phyloP scores from a whole-genome alignment of 2,888 invertebrate species.

The Ypsolopha scabrella region DNA sequence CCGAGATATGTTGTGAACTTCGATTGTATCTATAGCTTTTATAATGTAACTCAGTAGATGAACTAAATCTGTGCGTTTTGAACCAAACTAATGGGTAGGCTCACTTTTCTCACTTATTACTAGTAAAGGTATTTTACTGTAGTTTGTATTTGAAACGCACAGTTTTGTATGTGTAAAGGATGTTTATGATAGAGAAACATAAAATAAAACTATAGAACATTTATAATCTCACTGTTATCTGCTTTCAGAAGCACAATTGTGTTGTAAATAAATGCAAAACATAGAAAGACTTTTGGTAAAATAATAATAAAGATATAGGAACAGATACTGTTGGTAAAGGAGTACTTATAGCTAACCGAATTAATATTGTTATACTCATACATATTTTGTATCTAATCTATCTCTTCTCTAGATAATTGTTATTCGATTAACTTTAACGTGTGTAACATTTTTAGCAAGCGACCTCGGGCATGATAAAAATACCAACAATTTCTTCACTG shows the following conservation, averaged over 20 bases:
- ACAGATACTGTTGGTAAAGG: not conserved
- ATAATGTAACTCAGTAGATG: not conserved
- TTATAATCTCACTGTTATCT: slow-evolving; percentile 2
- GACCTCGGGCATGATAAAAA: no score
- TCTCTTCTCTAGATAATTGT: not conserved
- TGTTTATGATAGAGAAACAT: not conserved
- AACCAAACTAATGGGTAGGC: not conserved
- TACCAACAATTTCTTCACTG: no score
- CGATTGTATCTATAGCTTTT: not conserved
- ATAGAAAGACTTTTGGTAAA: not conserved
- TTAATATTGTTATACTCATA: not conserved
- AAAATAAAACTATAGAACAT: not conserved
- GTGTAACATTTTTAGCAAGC: no score
- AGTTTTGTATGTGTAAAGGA: not conserved
- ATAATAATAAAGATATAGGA: not conserved
- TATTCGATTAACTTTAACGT: not conserved
- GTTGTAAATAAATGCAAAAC: not conserved
- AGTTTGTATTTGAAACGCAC: not conserved
- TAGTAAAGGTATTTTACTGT: not conserved
- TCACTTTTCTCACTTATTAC: not conserved
- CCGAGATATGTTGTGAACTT: not conserved
- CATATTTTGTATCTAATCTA: not conserved
- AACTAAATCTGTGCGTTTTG: not conserved
- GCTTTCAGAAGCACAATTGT: not conserved
- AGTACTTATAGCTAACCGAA: not conserved